Base-by-base conservation (phyloP, 2,888 invertebrate species). In the Gymnoscelis rufifasciata region DNA sequence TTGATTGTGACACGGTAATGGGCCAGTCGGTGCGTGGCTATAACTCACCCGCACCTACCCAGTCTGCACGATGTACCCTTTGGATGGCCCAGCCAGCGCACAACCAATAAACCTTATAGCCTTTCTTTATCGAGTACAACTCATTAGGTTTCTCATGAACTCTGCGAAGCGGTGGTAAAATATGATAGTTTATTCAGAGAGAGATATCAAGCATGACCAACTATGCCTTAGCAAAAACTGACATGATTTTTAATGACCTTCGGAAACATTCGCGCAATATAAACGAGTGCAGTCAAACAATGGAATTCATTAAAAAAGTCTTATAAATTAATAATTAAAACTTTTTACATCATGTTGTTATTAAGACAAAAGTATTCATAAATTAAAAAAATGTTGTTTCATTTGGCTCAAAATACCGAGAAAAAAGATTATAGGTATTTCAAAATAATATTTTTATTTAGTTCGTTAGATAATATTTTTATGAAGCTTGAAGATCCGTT, bases 1-100 rank as follows among this genome's bases (percentile, higher is more conserved):
- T 83, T 79, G 83, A 81, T 83, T 77, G 78, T 79, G 78, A 80
- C 74, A 67, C 64, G 66, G 72, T 82, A 81, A 84, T 83, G 68
- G 74, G 62, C 57, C 64, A 62, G 67, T 66, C 62, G 61, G 62
- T 66, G 70, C 71, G 65, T 60, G 54, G 64, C 61, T 59, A 81
- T 83, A 79, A 83, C 81, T 83, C 80, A 83, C 51, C 24, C 41
- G 46, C 39, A 45, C 48, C 38, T 49, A 47, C 39, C 29, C 40
- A 43, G 39, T 30, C 33, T 38, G 30, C 28, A 29, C n/a, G n/a
- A n/a, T n/a, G n/a, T n/a, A n/a, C n/a, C n/a, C n/a, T n/a, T n/a
- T n/a, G n/a, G n/a, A n/a, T n/a, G n/a, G n/a, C n/a, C n/a, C n/a
- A n/a, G n/a, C n/a, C 52, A 49, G 35, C 46, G 37, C 28, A 45